phyloP scores from a whole-genome alignment of 2,113 vertebrate genomes.

The Pitta sordida region DNA sequence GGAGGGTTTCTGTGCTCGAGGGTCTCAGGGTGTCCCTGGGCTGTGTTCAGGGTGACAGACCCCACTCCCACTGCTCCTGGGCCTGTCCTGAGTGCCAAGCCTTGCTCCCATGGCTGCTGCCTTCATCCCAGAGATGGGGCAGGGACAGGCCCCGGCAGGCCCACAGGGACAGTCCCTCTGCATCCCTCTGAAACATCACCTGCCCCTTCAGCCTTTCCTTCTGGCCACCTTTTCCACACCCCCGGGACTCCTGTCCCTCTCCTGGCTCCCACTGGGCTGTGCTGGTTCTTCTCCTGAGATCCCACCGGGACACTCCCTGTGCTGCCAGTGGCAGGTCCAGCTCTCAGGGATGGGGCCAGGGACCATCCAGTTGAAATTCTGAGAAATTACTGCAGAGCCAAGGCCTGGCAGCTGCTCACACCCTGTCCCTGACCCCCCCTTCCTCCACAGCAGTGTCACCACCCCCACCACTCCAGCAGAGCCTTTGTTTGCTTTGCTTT shows the following conservation, averaged over 20 bases:
- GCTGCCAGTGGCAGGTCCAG: not conserved
- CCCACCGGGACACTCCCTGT: rapidly evolving
- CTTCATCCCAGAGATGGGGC: not conserved
- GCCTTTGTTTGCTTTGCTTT: not conserved
- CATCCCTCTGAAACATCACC: not conserved
- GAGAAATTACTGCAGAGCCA: rapidly evolving
- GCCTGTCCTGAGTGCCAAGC: not conserved
- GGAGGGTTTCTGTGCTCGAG: no score
- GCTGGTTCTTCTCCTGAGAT: not conserved
- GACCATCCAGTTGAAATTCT: rapidly evolving
- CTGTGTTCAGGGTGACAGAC: not conserved
- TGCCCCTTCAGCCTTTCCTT: not conserved
- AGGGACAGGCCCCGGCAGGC: not conserved
- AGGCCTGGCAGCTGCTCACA: not conserved
- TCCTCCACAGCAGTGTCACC: not conserved
- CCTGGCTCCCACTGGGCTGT: not conserved
- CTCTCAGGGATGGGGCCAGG: rapidly evolving
- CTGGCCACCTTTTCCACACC: not conserved
- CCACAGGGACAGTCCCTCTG: not conserved
- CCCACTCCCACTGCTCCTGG: no score
- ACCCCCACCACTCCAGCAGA: not conserved
- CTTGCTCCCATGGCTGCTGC: not conserved
- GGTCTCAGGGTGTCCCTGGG: not conserved
- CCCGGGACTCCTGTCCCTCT: not conserved
- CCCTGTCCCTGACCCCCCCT: not conserved